Percentiles rank a stretch among this genome's conserved stretches.
Evolutionary conservation across 2,888 invertebrate species (phyloP).

Genomic region (Nemurella pictetii): DNA sequence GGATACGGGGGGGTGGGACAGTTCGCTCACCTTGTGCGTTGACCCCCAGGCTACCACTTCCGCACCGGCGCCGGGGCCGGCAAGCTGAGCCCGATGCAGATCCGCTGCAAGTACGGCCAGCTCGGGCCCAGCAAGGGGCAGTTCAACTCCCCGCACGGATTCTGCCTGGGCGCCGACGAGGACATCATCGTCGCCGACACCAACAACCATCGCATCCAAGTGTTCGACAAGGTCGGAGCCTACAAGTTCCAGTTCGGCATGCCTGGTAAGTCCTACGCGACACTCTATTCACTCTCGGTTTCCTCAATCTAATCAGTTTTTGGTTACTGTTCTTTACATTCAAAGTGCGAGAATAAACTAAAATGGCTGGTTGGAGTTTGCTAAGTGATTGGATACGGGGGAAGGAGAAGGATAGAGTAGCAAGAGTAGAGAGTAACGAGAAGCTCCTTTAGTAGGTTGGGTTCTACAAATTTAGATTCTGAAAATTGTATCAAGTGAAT

Average conservation of each 20-base stretch:
- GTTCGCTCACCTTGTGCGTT: neutral
- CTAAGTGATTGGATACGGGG: too few species aligned
- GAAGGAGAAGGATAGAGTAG: too few species aligned
- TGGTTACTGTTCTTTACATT: too few species aligned
- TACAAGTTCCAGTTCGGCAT: constrained; percentile 94
- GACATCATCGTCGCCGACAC: constrained; percentile 97
- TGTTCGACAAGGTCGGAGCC: constrained; percentile 91
- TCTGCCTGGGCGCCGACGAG: constrained; percentile 92
- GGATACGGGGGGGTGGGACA: neutral
- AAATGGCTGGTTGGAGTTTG: too few species aligned
- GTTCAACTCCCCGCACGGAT: constrained; percentile 96
- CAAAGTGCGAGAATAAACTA: too few species aligned
- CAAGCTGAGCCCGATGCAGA: constrained; percentile 83
- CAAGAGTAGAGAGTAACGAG: too few species aligned
- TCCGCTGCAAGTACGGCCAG: constrained; percentile 91
- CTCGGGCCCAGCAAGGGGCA: constrained; percentile 91
- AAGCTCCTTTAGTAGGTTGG: too few species aligned
- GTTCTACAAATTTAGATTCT: too few species aligned
- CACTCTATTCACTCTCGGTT: too few species aligned
- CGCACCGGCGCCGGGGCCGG: constrained; percentile 37
- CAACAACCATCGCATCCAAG: constrained; percentile 96
- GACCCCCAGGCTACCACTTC: constrained; percentile 34
- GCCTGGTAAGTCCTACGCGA: constrained; percentile 63
- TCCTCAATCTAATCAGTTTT: too few species aligned
- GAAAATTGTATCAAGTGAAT: too few species aligned